Evolutionary conservation across 2,113 vertebrate species (phyloP).

Genomic region (Albula glossodonta): DNA sequence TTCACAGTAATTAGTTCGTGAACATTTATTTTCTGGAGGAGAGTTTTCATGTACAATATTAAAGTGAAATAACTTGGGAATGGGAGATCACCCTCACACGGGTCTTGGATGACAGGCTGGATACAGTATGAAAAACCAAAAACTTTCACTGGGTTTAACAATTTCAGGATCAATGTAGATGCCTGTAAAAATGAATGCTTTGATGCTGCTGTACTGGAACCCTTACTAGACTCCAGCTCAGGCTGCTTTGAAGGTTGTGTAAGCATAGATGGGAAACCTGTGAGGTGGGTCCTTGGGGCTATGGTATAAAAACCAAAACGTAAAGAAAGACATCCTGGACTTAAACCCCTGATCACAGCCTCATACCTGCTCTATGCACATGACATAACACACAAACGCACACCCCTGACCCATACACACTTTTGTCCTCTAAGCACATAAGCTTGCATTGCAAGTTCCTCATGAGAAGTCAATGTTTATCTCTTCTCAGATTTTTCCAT

Average conservation of each 20-base stretch:
- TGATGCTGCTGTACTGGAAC: no score
- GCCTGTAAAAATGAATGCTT: no score
- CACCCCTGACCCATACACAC: neutral
- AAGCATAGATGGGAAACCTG: neutral
- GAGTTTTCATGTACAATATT: no score
- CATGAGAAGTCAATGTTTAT: neutral
- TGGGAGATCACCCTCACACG: no score
- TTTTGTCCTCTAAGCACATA: neutral
- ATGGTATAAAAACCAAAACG: neutral
- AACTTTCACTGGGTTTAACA: no score
- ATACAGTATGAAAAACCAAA: no score
- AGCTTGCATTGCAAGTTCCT: neutral
- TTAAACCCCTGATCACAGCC: neutral
- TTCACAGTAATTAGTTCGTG: no score
- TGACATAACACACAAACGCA: no score
- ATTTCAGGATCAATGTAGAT: no score
- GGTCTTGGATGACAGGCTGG: no score
- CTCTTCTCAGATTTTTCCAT: neutral
- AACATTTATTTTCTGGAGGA: no score
- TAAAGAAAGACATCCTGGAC: neutral
- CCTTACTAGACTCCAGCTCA: neutral
- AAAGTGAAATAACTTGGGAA: no score
- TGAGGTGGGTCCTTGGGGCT: neutral
- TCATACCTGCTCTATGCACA: neutral
- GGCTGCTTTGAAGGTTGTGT: neutral